Evolutionary conservation across 2,888 invertebrate species (phyloP).

Genomic region (Cheilosia vernalis): DNA sequence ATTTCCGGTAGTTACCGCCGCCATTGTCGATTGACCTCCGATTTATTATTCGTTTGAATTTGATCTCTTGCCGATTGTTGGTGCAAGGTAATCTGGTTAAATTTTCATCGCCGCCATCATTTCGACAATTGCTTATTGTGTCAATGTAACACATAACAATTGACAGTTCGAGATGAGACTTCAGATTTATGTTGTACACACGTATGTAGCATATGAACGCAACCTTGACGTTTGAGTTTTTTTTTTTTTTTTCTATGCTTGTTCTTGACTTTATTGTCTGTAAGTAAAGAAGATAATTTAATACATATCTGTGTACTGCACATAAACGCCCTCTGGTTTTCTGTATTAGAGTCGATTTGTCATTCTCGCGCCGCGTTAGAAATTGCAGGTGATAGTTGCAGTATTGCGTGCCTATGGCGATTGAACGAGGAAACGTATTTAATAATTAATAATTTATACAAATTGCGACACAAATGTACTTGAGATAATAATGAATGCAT

Average conservation of each 20-base stretch:
- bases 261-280: slow-evolving; percentile 35
- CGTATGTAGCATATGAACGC: slow-evolving; percentile 1
- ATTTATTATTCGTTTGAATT: slow-evolving; percentile 58
- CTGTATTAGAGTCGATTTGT: slow-evolving; percentile 18
- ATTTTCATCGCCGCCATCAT: slow-evolving; percentile 18
- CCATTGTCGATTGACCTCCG: slow-evolving; percentile 44
- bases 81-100: slow-evolving; percentile 61
- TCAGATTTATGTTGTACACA: background rate
- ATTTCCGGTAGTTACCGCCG: slow-evolving; percentile 52
- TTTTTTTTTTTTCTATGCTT: background rate
- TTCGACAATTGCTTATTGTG: slow-evolving; percentile 35
- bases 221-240: slow-evolving; percentile 61
- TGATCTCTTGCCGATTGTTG: slow-evolving; percentile 46
- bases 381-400: slow-evolving; percentile 43
- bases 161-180: slow-evolving; percentile 30
- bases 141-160: slow-evolving; percentile 23
- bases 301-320: background rate
- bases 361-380: slow-evolving; percentile 5
- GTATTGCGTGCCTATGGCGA: slow-evolving; percentile 29
- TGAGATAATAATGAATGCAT: slow-evolving; percentile 71
- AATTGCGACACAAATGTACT: slow-evolving; percentile 68
- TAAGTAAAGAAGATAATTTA: background rate
- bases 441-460: slow-evolving; percentile 69
- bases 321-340: slow-evolving; percentile 42
- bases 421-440: slow-evolving; percentile 63